Conservation (phyloP, 2,888 invertebrate genomes). For the Rhingia campestris region DNA sequence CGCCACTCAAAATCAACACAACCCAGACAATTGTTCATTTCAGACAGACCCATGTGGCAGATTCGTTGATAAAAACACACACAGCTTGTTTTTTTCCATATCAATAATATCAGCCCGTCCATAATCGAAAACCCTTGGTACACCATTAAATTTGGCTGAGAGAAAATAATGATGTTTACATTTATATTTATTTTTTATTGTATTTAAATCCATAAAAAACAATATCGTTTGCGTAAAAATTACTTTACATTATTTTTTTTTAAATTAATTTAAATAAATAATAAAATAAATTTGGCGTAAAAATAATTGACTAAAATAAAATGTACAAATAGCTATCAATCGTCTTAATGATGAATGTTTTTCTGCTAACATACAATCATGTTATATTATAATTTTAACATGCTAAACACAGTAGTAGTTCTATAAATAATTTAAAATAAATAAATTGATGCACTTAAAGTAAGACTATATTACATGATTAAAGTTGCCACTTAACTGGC, state of each 20-base stretch:
- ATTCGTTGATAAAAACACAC: no score
- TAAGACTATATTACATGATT: conserved; percentile 35
- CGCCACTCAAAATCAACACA: no score
- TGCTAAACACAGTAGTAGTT: neutral
- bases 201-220: neutral
- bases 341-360: neutral
- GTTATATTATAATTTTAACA: neutral
- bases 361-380: no score
- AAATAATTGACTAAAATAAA: conserved; percentile 41
- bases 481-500: neutral
- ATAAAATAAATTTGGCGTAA: conserved; percentile 40
- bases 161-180: no score
- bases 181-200: neutral
- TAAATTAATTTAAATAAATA: conserved; percentile 15
- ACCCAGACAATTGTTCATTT: no score
- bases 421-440: conserved; percentile 14
- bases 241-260: neutral
- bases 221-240: neutral
- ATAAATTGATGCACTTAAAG: conserved; percentile 37
- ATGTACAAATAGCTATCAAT: conserved; percentile 34
- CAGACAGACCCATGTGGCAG: no score
- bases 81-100: no score
- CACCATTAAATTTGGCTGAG: no score
- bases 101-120: no score
- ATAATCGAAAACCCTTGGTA: no score